Conservation (phyloP, 1,140 invertebrate species). For the Anoplolepis gracilipes region DNA sequence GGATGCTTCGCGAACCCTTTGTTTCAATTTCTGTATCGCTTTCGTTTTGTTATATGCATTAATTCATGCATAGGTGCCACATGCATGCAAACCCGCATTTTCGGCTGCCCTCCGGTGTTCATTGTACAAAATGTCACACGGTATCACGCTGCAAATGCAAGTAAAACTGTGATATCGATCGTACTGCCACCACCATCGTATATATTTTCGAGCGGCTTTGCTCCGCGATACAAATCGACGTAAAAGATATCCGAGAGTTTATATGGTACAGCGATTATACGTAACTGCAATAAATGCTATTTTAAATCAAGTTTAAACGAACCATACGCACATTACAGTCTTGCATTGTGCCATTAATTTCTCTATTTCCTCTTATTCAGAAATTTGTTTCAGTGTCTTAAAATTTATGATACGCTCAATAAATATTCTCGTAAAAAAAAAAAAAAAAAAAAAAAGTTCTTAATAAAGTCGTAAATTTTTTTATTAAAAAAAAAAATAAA, state of each 20-base stretch:
- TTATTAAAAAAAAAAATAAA: neutral
- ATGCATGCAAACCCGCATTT: conserved; percentile 53
- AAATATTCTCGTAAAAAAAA: no score
- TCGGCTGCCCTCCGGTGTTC: conserved; percentile 13
- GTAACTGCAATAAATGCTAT: conserved; percentile 27
- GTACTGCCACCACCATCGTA: neutral
- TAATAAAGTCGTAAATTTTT: neutral
- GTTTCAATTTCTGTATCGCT: conserved; percentile 52
- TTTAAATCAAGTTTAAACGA: conserved; percentile 4
- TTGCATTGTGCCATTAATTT: neutral
- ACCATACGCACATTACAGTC: neutral
- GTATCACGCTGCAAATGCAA: conserved; percentile 27
- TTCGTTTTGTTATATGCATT: conserved; percentile 47
- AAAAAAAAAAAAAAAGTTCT: no score
- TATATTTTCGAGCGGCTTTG: conserved; percentile 30
- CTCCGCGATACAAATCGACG: neutral
- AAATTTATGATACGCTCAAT: neutral
- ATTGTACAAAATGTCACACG: conserved; percentile 31
- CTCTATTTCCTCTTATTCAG: neutral
- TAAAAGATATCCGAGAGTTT: conserved; percentile 12
- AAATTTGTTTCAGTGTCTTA: neutral
- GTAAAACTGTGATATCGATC: conserved; percentile 42
- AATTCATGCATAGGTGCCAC: conserved; percentile 43
- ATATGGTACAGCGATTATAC: conserved; percentile 1
- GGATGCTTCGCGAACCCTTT: conserved; percentile 37